Evolutionary conservation across 2,888 invertebrate species (phyloP).

Genomic region (Ectemnius cavifrons): DNA sequence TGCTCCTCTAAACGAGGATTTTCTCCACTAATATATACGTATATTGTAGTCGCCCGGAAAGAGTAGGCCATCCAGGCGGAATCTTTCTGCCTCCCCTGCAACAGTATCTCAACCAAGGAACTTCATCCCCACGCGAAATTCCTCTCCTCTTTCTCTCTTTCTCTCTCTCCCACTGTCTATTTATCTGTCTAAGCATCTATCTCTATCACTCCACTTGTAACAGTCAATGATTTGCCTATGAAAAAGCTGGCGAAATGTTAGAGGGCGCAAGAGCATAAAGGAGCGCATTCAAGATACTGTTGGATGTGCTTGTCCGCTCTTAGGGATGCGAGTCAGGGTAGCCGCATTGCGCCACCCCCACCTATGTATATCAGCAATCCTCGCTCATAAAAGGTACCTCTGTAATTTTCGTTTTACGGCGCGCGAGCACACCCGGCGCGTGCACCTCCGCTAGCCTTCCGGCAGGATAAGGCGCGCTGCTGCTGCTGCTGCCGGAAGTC

Average conservation of each 20-base stretch:
- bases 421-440: background rate
- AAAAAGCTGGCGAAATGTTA: background rate
- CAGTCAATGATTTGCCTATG: background rate
- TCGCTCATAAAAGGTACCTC: constrained; percentile 53
- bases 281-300: constrained; percentile 22
- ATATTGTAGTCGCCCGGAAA: constrained; percentile 16
- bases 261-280: background rate
- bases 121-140: no score
- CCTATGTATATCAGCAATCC: constrained; percentile 44
- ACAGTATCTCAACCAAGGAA: constrained; percentile 21
- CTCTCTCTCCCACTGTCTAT: background rate
- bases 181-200: background rate
- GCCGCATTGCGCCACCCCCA: constrained; percentile 64
- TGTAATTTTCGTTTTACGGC: constrained; percentile 50
- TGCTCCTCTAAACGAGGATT: constrained; percentile 40
- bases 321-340: constrained; percentile 57
- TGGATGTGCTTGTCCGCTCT: constrained; percentile 45
- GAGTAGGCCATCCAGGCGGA: constrained; percentile 5
- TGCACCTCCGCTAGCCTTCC: constrained; percentile 21
- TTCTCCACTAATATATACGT: constrained; percentile 17
- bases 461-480: constrained; percentile 10
- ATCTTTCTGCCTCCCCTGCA: constrained; percentile 14
- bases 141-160: constrained; percentile 14
- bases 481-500: constrained; percentile 30
- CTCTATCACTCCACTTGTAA: background rate